Percentiles rank a stretch among this genome's conserved stretches.
These are phyloP conservation scores for Zelleria hepariella DNA, from an alignment of 2,888 invertebrate species.

Conservation along the genomic window DNA sequence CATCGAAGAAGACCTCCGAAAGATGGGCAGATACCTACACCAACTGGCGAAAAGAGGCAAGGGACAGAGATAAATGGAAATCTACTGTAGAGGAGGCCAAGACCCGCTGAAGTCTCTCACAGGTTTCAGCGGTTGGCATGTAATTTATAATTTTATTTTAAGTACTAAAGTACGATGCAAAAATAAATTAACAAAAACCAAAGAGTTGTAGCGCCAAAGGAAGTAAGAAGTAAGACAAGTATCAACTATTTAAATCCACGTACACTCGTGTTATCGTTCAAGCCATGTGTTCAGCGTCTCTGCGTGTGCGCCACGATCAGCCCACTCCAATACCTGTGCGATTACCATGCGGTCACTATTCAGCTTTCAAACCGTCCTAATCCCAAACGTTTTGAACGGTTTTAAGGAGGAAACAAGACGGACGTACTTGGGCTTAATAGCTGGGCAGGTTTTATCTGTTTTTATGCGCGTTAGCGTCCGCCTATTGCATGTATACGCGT, in stretches of 20 bases:
- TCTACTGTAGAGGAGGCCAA: too few species aligned
- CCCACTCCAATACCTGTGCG: constrained; percentile 49
- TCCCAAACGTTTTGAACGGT: neutral
- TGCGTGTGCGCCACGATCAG: constrained; percentile 52
- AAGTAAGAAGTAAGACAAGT: too few species aligned
- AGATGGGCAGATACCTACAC: too few species aligned
- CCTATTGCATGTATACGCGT: neutral
- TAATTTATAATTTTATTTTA: too few species aligned
- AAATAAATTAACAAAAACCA: too few species aligned
- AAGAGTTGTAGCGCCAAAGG: too few species aligned
- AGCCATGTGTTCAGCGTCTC: constrained; percentile 57
- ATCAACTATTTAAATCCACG: constrained; percentile 5
- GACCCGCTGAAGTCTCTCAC: too few species aligned
- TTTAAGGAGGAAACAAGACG: neutral
- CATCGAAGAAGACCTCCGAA: too few species aligned
- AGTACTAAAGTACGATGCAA: too few species aligned
- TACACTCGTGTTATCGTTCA: constrained; percentile 25
- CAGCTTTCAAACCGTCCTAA: neutral
- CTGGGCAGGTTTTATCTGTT: neutral
- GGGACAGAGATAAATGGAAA: too few species aligned
- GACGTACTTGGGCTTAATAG: neutral
- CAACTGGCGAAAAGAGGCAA: too few species aligned
- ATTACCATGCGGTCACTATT: constrained; percentile 14
- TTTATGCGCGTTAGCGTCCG: neutral
- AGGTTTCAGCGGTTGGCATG: too few species aligned